These are phyloP conservation scores for Argynnis bischoffii DNA, from an alignment of 2,888 invertebrate species.

Conservation along the genomic window DNA sequence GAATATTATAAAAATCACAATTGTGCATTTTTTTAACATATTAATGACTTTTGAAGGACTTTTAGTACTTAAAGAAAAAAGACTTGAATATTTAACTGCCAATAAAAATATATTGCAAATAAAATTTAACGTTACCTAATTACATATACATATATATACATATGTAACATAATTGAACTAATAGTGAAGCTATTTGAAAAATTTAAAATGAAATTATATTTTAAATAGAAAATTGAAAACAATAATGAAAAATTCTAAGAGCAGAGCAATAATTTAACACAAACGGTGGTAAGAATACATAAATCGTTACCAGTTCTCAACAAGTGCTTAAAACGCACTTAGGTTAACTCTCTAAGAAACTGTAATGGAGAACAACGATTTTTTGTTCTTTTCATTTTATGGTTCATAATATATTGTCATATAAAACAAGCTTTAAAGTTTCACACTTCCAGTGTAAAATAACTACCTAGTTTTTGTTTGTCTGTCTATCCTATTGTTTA, in stretches of 20 bases:
- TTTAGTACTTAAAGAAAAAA: background rate
- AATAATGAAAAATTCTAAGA: slow-evolving; percentile 13
- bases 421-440: background rate
- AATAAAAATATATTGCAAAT: too few species aligned
- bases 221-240: slow-evolving; percentile 19
- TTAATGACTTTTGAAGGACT: too few species aligned
- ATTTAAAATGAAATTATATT: background rate
- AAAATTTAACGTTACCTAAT: too few species aligned
- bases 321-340: slow-evolving; percentile 30
- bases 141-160: background rate
- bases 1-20: too few species aligned
- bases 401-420: slow-evolving; percentile 7
- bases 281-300: slow-evolving; percentile 20
- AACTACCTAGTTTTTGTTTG: too few species aligned
- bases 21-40: background rate
- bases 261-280: slow-evolving; percentile 22
- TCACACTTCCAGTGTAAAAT: too few species aligned
- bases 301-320: slow-evolving; percentile 31
- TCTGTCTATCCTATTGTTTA: too few species aligned
- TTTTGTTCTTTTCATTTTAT: slow-evolving; percentile 8
- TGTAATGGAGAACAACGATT: slow-evolving; percentile 7
- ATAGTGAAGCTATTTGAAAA: background rate
- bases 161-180: too few species aligned
- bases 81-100: background rate
- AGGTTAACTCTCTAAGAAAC: slow-evolving; percentile 13